Conservation (phyloP, 2,797 vertebrate genomes). For the Hirundo rustica region DNA sequence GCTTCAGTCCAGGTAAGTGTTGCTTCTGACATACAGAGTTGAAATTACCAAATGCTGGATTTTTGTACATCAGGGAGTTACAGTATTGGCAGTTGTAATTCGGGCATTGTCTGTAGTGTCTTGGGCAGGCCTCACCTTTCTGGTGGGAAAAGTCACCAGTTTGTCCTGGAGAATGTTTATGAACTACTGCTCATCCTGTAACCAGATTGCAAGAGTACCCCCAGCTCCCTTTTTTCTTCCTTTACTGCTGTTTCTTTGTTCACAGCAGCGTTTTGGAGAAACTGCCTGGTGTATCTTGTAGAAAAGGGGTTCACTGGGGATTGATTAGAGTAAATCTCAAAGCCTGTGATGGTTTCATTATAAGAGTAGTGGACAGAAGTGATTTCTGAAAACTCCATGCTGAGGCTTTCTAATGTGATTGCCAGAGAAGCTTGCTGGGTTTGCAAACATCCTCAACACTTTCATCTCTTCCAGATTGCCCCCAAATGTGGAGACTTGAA, state of each 20-base stretch:
- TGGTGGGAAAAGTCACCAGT: neutral
- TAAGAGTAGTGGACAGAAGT: conserved; percentile 96
- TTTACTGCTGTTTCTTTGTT: neutral
- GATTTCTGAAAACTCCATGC: conserved; percentile 85
- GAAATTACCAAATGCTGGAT: neutral
- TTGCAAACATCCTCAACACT: accelerated
- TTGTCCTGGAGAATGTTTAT: neutral
- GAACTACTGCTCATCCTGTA: neutral
- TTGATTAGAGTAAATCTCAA: neutral
- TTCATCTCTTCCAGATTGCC: neutral
- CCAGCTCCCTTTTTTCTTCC: accelerated
- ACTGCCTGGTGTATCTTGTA: neutral
- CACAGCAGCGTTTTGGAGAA: neutral
- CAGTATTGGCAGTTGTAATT: neutral
- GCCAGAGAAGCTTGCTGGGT: accelerated
- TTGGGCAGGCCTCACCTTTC: accelerated
- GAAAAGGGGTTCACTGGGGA: accelerated
- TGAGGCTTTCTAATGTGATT: conserved; percentile 77
- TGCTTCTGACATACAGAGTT: accelerated
- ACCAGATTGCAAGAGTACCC: neutral
- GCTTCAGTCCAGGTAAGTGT: neutral
- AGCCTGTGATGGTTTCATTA: conserved; percentile 79
- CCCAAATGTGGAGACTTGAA: neutral
- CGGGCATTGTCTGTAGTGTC: too few relatives aligned
- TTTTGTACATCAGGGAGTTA: accelerated